phyloP scores from a whole-genome alignment of 2,888 invertebrate genomes.

The Agrochola circellaris region DNA sequence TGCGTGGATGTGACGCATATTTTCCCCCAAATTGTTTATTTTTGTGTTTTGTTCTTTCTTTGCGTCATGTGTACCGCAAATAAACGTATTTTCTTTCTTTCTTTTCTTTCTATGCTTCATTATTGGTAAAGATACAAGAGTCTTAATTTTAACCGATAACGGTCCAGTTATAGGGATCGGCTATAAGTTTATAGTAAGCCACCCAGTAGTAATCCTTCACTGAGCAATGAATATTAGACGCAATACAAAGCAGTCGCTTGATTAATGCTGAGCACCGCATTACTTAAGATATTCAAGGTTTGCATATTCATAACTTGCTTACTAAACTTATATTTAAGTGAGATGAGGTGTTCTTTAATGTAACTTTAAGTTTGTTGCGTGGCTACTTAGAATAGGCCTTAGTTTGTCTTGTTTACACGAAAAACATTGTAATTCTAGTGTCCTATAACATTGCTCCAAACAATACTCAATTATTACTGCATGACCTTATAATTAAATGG shows the following conservation, averaged over 20 bases:
- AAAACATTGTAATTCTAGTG: not conserved
- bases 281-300: slow-evolving; percentile 18
- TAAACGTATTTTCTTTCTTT: too few relatives aligned
- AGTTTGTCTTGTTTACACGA: not conserved
- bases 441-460: too few relatives aligned
- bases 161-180: too few relatives aligned
- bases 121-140: too few relatives aligned
- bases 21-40: too few relatives aligned
- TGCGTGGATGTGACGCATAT: too few relatives aligned
- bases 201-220: too few relatives aligned
- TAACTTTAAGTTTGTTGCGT: not conserved
- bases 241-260: slow-evolving; percentile 12
- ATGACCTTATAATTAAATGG: not conserved
- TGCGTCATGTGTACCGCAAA: too few relatives aligned
- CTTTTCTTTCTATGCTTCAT: too few relatives aligned
- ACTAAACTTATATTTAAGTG: slow-evolving; percentile 15
- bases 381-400: not conserved
- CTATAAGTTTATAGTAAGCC: too few relatives aligned
- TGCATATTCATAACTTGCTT: slow-evolving; percentile 34
- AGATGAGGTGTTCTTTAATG: not conserved
- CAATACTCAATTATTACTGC: not conserved
- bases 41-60: too few relatives aligned
- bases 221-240: slow-evolving; percentile 8
- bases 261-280: slow-evolving; percentile 17
- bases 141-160: too few relatives aligned